Base-by-base conservation (phyloP, 2,113 vertebrate genomes). In the Hippocampus barbouri region DNA sequence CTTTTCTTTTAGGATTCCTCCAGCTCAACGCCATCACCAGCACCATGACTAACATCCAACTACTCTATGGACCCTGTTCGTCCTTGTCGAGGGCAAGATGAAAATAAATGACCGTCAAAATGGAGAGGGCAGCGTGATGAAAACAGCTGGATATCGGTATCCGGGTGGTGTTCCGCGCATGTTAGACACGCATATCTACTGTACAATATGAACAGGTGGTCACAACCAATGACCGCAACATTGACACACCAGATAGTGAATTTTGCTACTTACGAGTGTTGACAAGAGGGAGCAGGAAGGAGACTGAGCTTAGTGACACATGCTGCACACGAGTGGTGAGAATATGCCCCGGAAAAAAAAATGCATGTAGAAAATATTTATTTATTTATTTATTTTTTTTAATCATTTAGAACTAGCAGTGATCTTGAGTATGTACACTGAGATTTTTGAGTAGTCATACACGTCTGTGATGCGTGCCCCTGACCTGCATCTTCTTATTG, bases 21-120 rank as follows among this genome's bases (percentile, higher is more conserved):
- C 81, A 79, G 69, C 76, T 68, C 71, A 73, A 81, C 83, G 79
- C 82, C 84, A 69, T 76, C 79, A 81, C 70, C 45, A 38, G 72
- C 79, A 68, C 84, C 69, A 56, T 89, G 89, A 92, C 88, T 87
- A 88, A 90, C 74, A 84, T 76, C 69, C 72, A 88, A 81, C 78
- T 75, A 85, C 85, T 84, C 82, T 81, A 84, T 88, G 83, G 81
- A 84, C 87, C 85, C 68, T 79, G 82, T 87, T 87, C 82, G 83
- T 75, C 60, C 61, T 76, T 82, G 81, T 88, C 74, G 79, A 49
- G 59, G 68, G 68, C 59, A 66, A 23, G 73, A 85, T 79, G 68
- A 64, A 59, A 79, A 84, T 75, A 75, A 80, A 66, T 61, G 65
- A 75, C 45, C 59, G 76, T 69, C 54, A 71, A 73, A 38, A 72